These are phyloP conservation scores for Stegophylla sp. DNA, from an alignment of 2,888 invertebrate genomes.

Conservation along the genomic window DNA sequence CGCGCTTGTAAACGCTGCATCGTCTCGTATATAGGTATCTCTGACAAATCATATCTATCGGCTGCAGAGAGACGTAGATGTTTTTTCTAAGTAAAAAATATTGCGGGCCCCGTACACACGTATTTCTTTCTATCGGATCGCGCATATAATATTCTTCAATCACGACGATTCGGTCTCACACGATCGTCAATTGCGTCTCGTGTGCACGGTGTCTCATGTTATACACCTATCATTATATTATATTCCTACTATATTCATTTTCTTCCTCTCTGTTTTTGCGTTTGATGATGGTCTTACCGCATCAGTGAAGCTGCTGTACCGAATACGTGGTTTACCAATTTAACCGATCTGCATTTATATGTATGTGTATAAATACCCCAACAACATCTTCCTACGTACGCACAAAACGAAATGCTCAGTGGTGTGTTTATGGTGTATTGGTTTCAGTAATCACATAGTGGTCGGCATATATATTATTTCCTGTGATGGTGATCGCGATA, in stretches of 20 bases:
- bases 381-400: too few relatives aligned
- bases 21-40: not conserved
- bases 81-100: not conserved
- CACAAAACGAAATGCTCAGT: too few relatives aligned
- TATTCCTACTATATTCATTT: not conserved
- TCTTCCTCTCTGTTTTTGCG: not conserved
- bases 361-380: not conserved
- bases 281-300: not conserved
- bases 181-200: too few relatives aligned
- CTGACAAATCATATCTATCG: constrained; percentile 10
- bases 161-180: not conserved
- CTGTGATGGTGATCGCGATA: not conserved
- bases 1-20: constrained; percentile 10
- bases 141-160: too few relatives aligned
- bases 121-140: not conserved
- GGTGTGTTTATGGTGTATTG: too few relatives aligned
- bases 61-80: not conserved
- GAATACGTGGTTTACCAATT: constrained; percentile 15
- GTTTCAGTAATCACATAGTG: not conserved
- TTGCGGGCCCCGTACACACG: not conserved
- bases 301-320: not conserved
- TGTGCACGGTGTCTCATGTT: not conserved
- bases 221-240: not conserved
- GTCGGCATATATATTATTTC: not conserved
- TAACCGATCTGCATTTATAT: not conserved